Evolutionary conservation across 2,113 vertebrate genomes (phyloP), one percentile per base, ranked within the genome.

Genomic region (Corynorhinus townsendii): DNA sequence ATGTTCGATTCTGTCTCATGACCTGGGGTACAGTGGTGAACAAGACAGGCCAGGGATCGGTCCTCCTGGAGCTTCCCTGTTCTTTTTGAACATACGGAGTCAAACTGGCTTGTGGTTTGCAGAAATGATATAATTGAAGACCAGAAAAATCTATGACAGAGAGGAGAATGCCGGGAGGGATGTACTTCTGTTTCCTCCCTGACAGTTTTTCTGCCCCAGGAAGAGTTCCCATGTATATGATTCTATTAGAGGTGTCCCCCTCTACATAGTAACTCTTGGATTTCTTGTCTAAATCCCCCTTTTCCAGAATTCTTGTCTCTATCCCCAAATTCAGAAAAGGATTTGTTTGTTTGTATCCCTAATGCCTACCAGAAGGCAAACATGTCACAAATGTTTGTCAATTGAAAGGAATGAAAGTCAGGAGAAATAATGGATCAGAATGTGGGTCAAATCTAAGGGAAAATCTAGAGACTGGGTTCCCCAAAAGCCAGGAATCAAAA

Each of bases 381-480:
- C 52, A 82, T 6, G 14, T 64, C 30, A n/a, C 2, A 40, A 30
- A 38, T 72, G 52, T 45, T 56, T 28, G 33, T 0, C 20, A 16
- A 91, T 68, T 72, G 6, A 84, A 94, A 90, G 95, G 11, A 88
- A 90, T 69, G 71, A 94, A 77, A 54, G 9, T 45, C 43, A 80
- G 35, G 4, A 93, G 49, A 96, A 95, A 90, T 0, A 82, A 12
- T 68, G 11, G 3, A 20, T 76, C 38, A 81, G 33, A 94, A 85
- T 11, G 7, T 56, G 7, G 5, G 30, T 71, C 17, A 87, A 49
- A 73, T 43, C 4, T n/a, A 11, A 59, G 26, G 62, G 62, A 81
- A 82, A 75, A 73, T 5, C 20, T 59, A 3, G 49, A 72, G 40
- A 66, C 26, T 20, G n/a, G 47, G 17, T 30, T 30, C 66, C 9